Evolutionary conservation across 2,888 invertebrate species (phyloP).

Genomic region (Amblyteles armatorius): DNA sequence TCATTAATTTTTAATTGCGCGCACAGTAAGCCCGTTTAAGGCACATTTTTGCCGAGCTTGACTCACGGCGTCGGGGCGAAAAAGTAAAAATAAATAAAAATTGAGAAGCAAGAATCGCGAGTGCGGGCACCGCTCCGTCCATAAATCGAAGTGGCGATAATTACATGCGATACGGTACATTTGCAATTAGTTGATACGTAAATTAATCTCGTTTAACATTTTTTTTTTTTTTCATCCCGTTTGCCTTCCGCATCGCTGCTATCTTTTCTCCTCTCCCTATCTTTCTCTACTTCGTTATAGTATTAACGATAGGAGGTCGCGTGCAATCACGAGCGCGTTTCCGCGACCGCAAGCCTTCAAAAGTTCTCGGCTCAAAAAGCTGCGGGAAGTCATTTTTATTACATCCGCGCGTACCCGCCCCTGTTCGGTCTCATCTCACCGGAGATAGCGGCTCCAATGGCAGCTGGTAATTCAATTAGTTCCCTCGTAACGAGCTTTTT

Average conservation of each 20-base stretch:
- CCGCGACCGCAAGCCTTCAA: neutral
- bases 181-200: constrained; percentile 23
- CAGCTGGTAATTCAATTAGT: constrained; percentile 59
- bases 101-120: neutral
- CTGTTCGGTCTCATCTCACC: constrained; percentile 48
- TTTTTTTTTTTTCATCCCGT: constrained; percentile 3
- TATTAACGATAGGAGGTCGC: constrained; percentile 35
- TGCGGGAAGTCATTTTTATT: constrained; percentile 62
- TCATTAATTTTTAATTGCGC: constrained; percentile 68
- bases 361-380: constrained; percentile 47
- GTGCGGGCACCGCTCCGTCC: neutral
- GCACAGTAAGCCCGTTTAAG: constrained; percentile 17
- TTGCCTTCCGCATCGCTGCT: neutral
- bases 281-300: neutral
- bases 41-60: constrained; percentile 13
- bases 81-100: constrained; percentile 8
- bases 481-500: constrained; percentile 52
- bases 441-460: constrained; percentile 7
- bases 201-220: constrained; percentile 6
- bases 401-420: constrained; percentile 27
- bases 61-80: neutral
- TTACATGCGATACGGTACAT: neutral
- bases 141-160: constrained; percentile 20
- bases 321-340: neutral
- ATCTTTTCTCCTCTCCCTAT: neutral